These are phyloP conservation scores for Oncorhynchus gorbuscha DNA, from an alignment of 2,113 vertebrate species.

Conservation along the genomic window DNA sequence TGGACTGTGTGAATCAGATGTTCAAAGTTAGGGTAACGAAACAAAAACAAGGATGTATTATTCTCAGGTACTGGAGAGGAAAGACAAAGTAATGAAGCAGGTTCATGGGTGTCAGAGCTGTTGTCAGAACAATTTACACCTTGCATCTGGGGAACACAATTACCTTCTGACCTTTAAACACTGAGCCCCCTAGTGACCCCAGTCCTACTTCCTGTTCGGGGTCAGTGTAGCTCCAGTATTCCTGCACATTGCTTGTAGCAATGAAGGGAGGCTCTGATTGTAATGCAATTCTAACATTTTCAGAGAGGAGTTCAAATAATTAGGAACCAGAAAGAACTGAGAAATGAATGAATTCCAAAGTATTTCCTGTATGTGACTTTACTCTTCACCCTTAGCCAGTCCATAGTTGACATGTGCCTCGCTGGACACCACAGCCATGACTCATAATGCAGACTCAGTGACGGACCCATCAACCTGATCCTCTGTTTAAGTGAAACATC, in stretches of 20 bases:
- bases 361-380: neutral
- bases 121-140: neutral
- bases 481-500: conserved; percentile 60
- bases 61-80: too few relatives aligned
- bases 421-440: conserved; percentile 26
- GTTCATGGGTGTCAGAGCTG: too few relatives aligned
- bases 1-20: too few relatives aligned
- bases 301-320: neutral
- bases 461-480: conserved; percentile 50
- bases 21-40: too few relatives aligned
- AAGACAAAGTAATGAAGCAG: too few relatives aligned
- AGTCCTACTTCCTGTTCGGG: conserved; percentile 7
- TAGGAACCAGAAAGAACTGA: neutral
- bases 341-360: neutral
- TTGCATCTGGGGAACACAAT: neutral
- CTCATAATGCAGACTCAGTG: conserved; percentile 16
- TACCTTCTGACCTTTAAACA: conserved; percentile 1
- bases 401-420: conserved; percentile 39
- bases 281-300: too few relatives aligned
- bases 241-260: neutral
- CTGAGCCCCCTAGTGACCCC: neutral
- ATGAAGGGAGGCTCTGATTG: too few relatives aligned
- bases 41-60: too few relatives aligned
- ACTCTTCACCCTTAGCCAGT: conserved; percentile 25
- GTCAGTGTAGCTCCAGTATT: neutral